phyloP scores from a whole-genome alignment of 2,113 vertebrate species.

The Morone saxatilis region DNA sequence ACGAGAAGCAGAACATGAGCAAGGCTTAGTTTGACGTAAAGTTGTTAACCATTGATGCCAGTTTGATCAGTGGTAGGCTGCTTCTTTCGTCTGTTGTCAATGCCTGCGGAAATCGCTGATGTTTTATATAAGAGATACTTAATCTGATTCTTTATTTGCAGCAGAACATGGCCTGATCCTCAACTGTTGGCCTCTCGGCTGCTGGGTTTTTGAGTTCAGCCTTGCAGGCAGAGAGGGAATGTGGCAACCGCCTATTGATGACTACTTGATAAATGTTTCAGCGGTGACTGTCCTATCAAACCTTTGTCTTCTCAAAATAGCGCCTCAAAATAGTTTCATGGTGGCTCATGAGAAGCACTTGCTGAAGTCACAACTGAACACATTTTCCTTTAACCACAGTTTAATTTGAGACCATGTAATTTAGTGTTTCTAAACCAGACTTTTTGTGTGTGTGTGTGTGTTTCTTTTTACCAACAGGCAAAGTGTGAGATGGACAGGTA shows the following conservation, averaged over 20 bases:
- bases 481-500: slow-evolving; percentile 98
- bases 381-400: background rate
- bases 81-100: background rate
- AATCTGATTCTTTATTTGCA: slow-evolving; percentile 45
- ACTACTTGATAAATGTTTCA: slow-evolving; percentile 92
- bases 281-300: slow-evolving; percentile 85
- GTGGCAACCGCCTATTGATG: slow-evolving; percentile 89
- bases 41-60: background rate
- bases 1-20: background rate
- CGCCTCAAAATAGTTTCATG: slow-evolving; percentile 43
- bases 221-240: slow-evolving; percentile 91
- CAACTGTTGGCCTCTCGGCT: slow-evolving; percentile 31
- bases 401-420: background rate
- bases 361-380: background rate
- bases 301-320: slow-evolving; percentile 76
- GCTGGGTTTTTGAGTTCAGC: slow-evolving; percentile 82
- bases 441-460: slow-evolving; percentile 24
- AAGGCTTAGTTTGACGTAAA: background rate
- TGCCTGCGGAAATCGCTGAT: background rate
- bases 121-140: background rate
- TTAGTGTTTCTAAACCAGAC: slow-evolving; percentile 9
- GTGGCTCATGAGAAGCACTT: slow-evolving; percentile 8
- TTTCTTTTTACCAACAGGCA: slow-evolving; percentile 80
- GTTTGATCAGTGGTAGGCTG: background rate
- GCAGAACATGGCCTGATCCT: slow-evolving; percentile 59